phyloP scores from a whole-genome alignment of 2,888 invertebrate species.

The Ceratothoa steindachneri region DNA sequence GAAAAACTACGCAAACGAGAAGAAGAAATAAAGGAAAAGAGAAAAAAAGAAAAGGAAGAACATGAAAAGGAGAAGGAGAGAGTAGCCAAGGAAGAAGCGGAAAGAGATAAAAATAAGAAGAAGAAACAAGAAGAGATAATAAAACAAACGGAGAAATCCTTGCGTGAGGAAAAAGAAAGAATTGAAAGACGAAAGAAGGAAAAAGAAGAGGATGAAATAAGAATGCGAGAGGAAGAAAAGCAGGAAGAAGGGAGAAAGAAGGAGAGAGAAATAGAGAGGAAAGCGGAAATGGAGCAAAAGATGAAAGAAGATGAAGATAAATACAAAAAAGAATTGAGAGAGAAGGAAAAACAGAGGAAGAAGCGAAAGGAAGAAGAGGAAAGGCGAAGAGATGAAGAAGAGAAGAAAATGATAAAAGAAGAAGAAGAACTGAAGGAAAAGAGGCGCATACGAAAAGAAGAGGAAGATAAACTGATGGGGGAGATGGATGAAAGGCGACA shows the following conservation, averaged over 20 bases:
- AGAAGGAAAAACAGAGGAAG: conserved; percentile 53
- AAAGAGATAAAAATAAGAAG: conserved; percentile 38
- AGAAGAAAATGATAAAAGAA: conserved; percentile 52
- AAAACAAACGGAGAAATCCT: not conserved
- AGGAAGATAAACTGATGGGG: conserved; percentile 46
- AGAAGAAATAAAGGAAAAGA: conserved; percentile 48
- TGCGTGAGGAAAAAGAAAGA: conserved; percentile 27
- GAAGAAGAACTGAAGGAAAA: conserved; percentile 53
- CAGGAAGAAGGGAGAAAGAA: conserved; percentile 49
- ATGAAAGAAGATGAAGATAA: conserved; percentile 53
- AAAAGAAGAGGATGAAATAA: conserved; percentile 48
- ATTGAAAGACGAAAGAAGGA: conserved; percentile 35
- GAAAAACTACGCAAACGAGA: conserved; percentile 47
- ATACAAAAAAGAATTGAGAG: conserved; percentile 52
- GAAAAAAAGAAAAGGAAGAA: conserved; percentile 45
- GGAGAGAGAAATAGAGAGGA: conserved; percentile 52
- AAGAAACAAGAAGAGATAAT: conserved; percentile 45
- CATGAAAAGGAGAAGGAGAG: conserved; percentile 46
- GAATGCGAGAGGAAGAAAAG: conserved; percentile 51
- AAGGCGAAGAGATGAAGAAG: conserved; percentile 52
- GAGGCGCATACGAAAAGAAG: conserved; percentile 51
- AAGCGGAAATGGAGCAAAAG: conserved; percentile 54
- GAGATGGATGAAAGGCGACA: not conserved
- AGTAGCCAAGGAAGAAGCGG: conserved; percentile 30
- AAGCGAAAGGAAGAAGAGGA: conserved; percentile 49